phyloP scores from a whole-genome alignment of 2,888 invertebrate species.

The Limnephilus lunatus region DNA sequence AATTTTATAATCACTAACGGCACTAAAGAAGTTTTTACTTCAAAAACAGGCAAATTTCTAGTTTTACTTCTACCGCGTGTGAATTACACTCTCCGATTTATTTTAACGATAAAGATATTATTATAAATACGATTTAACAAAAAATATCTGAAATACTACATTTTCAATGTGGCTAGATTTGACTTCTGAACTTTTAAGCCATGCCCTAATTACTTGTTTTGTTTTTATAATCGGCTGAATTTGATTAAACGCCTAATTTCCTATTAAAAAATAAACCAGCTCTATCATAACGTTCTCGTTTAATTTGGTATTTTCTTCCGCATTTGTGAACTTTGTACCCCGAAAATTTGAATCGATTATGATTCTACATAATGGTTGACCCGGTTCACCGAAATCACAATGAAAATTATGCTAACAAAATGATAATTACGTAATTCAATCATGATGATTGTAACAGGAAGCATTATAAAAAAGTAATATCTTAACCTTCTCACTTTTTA shows the following conservation, averaged over 20 bases:
- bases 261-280: neutral
- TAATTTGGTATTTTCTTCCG: neutral
- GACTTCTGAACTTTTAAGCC: neutral
- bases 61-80: no score
- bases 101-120: no score
- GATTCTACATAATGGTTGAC: neutral
- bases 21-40: no score
- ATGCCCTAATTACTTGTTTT: neutral
- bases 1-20: no score
- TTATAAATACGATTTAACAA: no score
- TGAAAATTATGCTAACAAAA: neutral
- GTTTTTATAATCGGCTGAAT: neutral
- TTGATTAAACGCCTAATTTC: neutral
- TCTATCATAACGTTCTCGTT: neutral
- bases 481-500: no score
- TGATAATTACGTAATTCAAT: neutral
- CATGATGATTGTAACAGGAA: neutral
- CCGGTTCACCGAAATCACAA: neutral
- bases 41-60: no score
- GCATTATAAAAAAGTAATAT: neutral
- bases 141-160: no score
- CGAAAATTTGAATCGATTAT: neutral
- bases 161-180: neutral
- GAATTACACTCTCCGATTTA: no score
- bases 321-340: neutral